Evolutionary conservation across 2,888 invertebrate genomes (phyloP).

Genomic region (Fragum sueziense): DNA sequence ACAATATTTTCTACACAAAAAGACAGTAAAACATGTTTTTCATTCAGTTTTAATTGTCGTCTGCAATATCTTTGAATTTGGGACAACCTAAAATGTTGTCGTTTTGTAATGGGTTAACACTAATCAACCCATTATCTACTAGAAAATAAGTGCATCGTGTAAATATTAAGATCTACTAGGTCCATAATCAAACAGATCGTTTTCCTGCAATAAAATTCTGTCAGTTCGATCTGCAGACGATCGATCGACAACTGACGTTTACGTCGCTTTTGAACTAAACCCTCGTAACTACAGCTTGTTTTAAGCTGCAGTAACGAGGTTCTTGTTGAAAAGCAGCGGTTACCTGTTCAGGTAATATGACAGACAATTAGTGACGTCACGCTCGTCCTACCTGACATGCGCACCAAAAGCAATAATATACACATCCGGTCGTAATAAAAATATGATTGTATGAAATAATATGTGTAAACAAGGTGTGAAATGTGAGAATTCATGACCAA

Average conservation of each 20-base stretch:
- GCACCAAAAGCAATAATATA: neutral
- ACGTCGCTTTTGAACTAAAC: no score
- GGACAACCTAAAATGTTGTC: no score
- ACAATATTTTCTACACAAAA: no score
- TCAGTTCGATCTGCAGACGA: neutral
- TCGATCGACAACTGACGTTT: slow-evolving; percentile 14
- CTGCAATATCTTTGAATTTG: no score
- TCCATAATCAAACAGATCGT: neutral
- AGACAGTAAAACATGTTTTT: no score
- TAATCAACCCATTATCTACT: neutral
- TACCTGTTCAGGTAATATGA: slow-evolving; percentile 19
- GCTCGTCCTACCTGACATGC: slow-evolving; percentile 14
- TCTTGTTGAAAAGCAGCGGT: no score
- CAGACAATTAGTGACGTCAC: slow-evolving; percentile 20
- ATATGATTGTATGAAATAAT: neutral
- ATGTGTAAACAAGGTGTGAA: neutral
- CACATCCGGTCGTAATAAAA: neutral
- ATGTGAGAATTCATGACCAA: neutral
- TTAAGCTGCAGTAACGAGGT: no score
- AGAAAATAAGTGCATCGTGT: no score
- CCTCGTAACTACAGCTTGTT: no score
- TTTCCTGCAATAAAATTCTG: neutral
- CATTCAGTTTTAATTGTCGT: no score
- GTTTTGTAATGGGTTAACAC: neutral
- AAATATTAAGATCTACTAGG: neutral